Evolutionary conservation across 2,888 invertebrate species (phyloP).

Genomic region (Cataglyphis livida): DNA sequence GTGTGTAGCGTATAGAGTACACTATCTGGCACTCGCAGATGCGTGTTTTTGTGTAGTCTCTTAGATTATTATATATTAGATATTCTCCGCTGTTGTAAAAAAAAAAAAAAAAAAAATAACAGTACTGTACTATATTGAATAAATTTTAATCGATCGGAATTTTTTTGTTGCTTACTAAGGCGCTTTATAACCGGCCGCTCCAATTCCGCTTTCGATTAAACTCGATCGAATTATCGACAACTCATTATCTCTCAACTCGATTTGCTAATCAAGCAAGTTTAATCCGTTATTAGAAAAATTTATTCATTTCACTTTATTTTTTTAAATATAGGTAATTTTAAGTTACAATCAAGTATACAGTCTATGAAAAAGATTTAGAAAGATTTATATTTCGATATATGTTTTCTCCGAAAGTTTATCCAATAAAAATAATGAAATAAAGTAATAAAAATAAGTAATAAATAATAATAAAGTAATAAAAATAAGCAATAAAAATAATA

Average conservation of each 20-base stretch:
- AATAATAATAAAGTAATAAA: too few relatives aligned
- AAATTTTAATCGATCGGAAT: slow-evolving; percentile 39
- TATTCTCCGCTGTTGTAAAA: slow-evolving; percentile 56
- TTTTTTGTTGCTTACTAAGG: slow-evolving; percentile 25
- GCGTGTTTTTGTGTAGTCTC: slow-evolving; percentile 65
- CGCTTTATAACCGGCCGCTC: slow-evolving; percentile 9
- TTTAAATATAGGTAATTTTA: neutral
- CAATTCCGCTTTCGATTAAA: slow-evolving; percentile 23
- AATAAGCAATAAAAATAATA: neutral
- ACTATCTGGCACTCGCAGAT: slow-evolving; percentile 65
- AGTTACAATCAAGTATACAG: neutral
- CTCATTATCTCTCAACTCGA: neutral
- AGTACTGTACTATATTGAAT: slow-evolving; percentile 55
- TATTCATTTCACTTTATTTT: neutral
- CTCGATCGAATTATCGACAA: slow-evolving; percentile 13
- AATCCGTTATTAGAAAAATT: neutral
- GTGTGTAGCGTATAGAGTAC: slow-evolving; percentile 72
- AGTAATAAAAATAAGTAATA: too few relatives aligned
- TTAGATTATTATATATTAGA: slow-evolving; percentile 53
- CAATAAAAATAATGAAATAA: too few relatives aligned
- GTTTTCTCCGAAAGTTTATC: neutral
- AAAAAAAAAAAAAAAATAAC: slow-evolving; percentile 2
- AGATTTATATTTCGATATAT: neutral
- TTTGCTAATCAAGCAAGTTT: neutral
- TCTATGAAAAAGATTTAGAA: slow-evolving; percentile 2